Evolutionary conservation across 2,888 invertebrate genomes (phyloP).

Genomic region (Folsomia manolachei): DNA sequence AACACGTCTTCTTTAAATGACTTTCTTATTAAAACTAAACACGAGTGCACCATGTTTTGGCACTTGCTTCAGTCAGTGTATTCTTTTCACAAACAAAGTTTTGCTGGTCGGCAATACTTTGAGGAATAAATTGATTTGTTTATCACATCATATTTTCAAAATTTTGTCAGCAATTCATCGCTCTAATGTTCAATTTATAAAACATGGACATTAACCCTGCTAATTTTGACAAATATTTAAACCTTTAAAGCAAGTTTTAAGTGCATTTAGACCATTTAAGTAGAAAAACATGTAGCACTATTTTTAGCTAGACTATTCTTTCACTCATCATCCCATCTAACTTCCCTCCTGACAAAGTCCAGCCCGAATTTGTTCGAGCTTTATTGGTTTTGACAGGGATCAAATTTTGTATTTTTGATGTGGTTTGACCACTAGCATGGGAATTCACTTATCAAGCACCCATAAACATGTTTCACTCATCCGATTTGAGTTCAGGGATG

Average conservation of each 20-base stretch:
- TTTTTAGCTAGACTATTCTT: too few relatives aligned
- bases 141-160: not conserved
- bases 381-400: not conserved
- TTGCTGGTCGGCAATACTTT: too few relatives aligned
- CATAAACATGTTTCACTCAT: not conserved
- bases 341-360: not conserved
- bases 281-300: too few relatives aligned
- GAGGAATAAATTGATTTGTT: too few relatives aligned
- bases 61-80: not conserved
- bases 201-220: too few relatives aligned
- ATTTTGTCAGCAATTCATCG: too few relatives aligned
- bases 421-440: not conserved
- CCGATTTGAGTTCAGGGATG: not conserved
- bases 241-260: too few relatives aligned
- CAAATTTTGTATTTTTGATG: not conserved
- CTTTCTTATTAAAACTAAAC: constrained; percentile 22
- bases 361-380: not conserved
- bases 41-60: not conserved
- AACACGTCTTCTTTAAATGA: constrained; percentile 13
- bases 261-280: too few relatives aligned
- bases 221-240: too few relatives aligned
- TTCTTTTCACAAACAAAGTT: not conserved
- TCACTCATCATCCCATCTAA: too few relatives aligned
- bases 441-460: not conserved
- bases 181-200: too few relatives aligned